Conservation (phyloP, 1,140 invertebrate species). For the Penaeus chinensis region DNA sequence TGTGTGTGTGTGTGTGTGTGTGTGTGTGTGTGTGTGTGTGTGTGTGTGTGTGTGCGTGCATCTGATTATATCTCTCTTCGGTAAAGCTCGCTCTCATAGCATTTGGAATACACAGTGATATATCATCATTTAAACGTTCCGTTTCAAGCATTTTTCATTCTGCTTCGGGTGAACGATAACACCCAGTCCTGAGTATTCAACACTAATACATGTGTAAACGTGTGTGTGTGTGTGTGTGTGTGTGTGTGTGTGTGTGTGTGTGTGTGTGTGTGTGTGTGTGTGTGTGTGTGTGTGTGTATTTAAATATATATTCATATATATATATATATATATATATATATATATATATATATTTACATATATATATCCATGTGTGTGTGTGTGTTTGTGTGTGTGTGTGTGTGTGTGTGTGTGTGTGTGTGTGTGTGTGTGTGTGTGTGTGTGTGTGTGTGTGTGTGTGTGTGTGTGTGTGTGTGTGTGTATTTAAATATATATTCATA, state of each 20-base stretch:
- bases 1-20: neutral
- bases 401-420: conserved; percentile 11
- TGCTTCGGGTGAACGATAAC: neutral
- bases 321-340: conserved; percentile 34
- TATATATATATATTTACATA: conserved; percentile 36
- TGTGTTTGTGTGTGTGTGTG: conserved; percentile 4
- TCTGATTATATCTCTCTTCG: neutral
- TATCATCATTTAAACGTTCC: too few relatives aligned
- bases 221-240: neutral
- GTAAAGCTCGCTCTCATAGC: neutral
- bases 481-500: neutral
- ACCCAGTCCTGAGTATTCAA: neutral
- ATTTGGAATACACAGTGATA: too few relatives aligned
- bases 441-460: neutral
- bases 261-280: neutral
- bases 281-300: neutral
- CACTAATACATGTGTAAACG: neutral
- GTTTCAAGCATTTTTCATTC: conserved; percentile 2
- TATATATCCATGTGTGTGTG: conserved; percentile 24
- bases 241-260: neutral
- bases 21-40: neutral
- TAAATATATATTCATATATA: neutral
- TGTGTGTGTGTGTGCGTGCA: neutral
- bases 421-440: conserved; percentile 15
- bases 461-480: neutral